Evolutionary conservation across 2,888 invertebrate species (phyloP), one percentile per base, ranked within the genome.

Genomic region (Dasypolia templi): DNA sequence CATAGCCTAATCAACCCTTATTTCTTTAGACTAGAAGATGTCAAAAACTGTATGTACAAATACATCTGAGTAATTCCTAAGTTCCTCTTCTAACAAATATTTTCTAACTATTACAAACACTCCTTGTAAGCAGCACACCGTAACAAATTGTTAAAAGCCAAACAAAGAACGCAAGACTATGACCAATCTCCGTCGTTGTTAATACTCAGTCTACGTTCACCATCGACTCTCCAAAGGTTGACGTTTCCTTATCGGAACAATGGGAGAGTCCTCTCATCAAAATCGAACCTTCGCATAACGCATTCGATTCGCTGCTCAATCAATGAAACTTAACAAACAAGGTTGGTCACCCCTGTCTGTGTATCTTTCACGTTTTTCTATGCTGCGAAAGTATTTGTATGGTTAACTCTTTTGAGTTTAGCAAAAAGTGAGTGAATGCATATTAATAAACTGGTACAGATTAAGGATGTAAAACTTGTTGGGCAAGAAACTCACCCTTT

Each of bases 191-290:
- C 42, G 74, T 75, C 77, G 61, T 80, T 71, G 71, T 76, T 63
- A 59, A 59, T 70, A 76, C 58, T 55, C 63, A 9, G 44, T 75
- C 59, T 82, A 78, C 71, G 72, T 70, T 72, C 71, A 72, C 77
- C 61, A 65, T 68, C 61, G 39, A 67, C 65, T 79, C 70, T 83
- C 55, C 66, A 84, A 86, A 87, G 86, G 84, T 84, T 87, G 75
- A 67, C 78, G 77, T 69, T 87, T 87, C 86, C 86, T 86, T n/a
- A 44, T 67, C 76, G 69, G 81, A 86, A 92, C 92, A 92, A 92
- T 92, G 75, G 83, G 29, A 74, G 64, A 85, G 82, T 88, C 88
- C 82, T 89, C 88, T 89, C 89, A 89, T 89, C 86, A 89, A 90
- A 91, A 82, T 76, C 67, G 73, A 82, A 86, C 88, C 89, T 87